Conservation (phyloP, 1,140 invertebrate species). For the Leptestheria dahalacensis region DNA sequence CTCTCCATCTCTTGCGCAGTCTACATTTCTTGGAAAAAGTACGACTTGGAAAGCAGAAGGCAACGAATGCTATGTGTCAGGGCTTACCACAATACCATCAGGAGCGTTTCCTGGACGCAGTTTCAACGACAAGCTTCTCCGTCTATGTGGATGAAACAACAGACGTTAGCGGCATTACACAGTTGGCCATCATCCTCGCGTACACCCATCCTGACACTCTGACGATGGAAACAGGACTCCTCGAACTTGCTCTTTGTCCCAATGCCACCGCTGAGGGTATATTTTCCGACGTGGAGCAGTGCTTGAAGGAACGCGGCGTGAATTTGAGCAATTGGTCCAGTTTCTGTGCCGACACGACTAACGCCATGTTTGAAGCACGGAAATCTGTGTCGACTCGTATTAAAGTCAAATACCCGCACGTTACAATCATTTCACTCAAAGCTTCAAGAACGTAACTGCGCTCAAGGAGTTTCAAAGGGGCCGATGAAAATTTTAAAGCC, state of each 20-base stretch:
- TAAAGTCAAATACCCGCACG: constrained; percentile 14
- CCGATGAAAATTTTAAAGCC: no score
- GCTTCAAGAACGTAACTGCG: constrained; percentile 20
- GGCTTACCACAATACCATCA: background rate
- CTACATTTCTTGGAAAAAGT: background rate
- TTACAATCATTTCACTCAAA: constrained; percentile 27
- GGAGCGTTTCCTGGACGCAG: background rate
- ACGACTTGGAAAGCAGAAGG: background rate
- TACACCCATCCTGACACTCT: background rate
- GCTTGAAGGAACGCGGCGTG: background rate
- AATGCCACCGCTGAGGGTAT: background rate
- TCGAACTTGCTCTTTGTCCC: background rate
- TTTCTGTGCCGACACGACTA: background rate
- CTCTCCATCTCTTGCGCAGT: background rate
- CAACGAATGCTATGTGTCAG: background rate
- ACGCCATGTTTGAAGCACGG: background rate
- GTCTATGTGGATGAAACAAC: background rate
- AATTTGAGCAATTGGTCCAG: background rate
- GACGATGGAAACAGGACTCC: background rate
- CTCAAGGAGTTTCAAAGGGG: constrained; percentile 26
- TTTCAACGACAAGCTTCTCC: background rate
- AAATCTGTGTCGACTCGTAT: background rate
- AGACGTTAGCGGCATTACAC: background rate
- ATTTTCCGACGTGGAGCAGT: background rate
- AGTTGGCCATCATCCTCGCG: background rate